Evolutionary conservation across 64 coral and sea anemone species (phyloP), one percentile per base, ranked within the genome.

Genomic region (Dendronephthya gigantea): DNA sequence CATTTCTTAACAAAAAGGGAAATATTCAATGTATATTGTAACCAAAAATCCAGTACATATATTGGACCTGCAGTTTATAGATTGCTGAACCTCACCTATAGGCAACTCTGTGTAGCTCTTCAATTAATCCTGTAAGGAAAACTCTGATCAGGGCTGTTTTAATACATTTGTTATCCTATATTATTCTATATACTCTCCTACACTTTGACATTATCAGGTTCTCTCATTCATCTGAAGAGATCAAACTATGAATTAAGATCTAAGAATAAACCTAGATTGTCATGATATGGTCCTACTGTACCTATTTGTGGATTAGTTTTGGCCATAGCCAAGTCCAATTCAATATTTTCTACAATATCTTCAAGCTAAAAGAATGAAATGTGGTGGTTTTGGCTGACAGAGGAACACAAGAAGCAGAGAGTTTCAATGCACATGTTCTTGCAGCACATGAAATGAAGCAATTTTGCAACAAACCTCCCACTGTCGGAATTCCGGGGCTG

Each of bases 401-500:
- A 9, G 48, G 82, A 41, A 88, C 15, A n/a, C 27, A 19, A 28
- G 38, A 5, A 5, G 48, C 23, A 0, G 33, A 9, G 11, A 40
- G 33, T 23, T 29, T 75, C 37, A 33, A 22, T 51, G 7, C 51
- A 47, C 3, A 47, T 22, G 14, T 17, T 29, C 70, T 69, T 13
- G 39, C 35, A 15, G 17, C 22, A 56, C 13, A 5, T 23, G 32
- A 48, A 13, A 2, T 25, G n/a, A 0, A 6, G 2, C 38, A 25
- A 88, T 90, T 89, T n/a, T n/a, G n/a, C n/a, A n/a, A n/a, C n/a
- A n/a, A n/a, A 98, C 95, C 87, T 98, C 95, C 92, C 95, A 98
- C 15, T 87, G 90, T 65, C 82, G 88, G 40, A 93, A 98, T 4
- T 68, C 47, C 7, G 91, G 91, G 15, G 85, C 89, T 6, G 38